Base-by-base conservation (phyloP, 2,888 invertebrate species). In the Orthonevra nobilis region DNA sequence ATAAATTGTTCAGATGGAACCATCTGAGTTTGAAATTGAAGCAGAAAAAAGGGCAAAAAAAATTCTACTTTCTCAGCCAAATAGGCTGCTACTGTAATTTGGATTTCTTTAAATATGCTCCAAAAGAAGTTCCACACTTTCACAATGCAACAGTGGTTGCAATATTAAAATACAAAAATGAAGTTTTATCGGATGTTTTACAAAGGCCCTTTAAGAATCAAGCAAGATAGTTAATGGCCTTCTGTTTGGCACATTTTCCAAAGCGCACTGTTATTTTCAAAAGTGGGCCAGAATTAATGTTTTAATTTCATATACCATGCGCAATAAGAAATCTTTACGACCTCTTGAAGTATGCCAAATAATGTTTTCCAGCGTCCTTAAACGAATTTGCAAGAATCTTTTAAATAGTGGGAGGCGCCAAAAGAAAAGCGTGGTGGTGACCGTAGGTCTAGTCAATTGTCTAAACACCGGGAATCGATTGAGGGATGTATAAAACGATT, bases 401-500 rank as follows among this genome's bases (percentile, higher is more conserved):
- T n/a, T n/a, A n/a, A n/a, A n/a, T n/a, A n/a, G n/a, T n/a, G 26
- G 26, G 44, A 14, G 46, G 46, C 46, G 46, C 28, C 46, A 15
- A 30, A n/a, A 15, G 46, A 46, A 28, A 46, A 46, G 28, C 46
- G 28, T 46, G 28, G 46, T 28, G 46, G 28, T 46, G 46, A 46
- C 26, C 26, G 28, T 15, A 28, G 28, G 46, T 46, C 46, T 46
- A 28, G 46, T 28, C 23, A 26, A 14, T 44, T 44, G 44, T 44
- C 44, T 26, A 26, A 44, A 26, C 14, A 23, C 44, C 44, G 44
- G 12, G 14, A 12, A 23, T 44, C 44, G 15, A n/a, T 46, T 46
- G 28, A 46, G 17, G 46, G 30, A 48, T 48, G 28, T 17, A 48
- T 48, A 15, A 48, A 48, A 48, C 46, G 9, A 48, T 48, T 28